Evolutionary conservation across 2,797 vertebrate species (phyloP), one percentile per base, ranked within the genome.

Genomic region (Sebastes oblongus): DNA sequence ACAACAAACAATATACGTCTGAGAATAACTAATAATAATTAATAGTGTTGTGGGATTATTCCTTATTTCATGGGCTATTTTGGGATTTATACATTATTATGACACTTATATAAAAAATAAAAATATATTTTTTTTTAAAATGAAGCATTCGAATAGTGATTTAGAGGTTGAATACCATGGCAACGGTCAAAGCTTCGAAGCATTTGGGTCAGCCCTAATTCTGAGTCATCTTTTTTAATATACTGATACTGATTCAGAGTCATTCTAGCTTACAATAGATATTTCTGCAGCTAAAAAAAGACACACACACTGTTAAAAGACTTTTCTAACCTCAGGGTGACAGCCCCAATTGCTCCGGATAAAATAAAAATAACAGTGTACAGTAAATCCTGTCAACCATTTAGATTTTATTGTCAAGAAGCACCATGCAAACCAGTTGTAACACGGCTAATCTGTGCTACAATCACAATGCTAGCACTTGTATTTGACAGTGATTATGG

Each of bases 401-500:
- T 83, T 39, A 67, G 56, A 74, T 68, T 68, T 27, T 72, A 56
- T 58, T 65, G 58, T 56, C 52, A 71, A 79, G 71, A 55, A 68
- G 39, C 42, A 34, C 29, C 60, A 30, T 2, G 60, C 68, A 77
- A 80, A 80, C 30, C 58, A 8, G 72, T 27, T 52, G 67, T 75
- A 75, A 89, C 66, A 65, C 9, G 67, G 34, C 52, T 86, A 81
- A 86, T 90, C 84, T 79, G 81, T 3, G 56, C 58, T 46, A 76
- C 75, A 72, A 89, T 86, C 80, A 62, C 78, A 32, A 14, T 2
- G 22, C 64, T 25, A 22, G 50, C 58, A 30, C 74, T 82, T 34
- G 78, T 72, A 25, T 81, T 86, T 82, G 80, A 85, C 80, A 77
- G 81, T 54, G 82, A 89, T 89, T 88, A 85, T 32, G 75, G 58